These are phyloP conservation scores for Brachionus plicatilis DNA, from an alignment of 1,140 invertebrate genomes.

Conservation along the genomic window DNA sequence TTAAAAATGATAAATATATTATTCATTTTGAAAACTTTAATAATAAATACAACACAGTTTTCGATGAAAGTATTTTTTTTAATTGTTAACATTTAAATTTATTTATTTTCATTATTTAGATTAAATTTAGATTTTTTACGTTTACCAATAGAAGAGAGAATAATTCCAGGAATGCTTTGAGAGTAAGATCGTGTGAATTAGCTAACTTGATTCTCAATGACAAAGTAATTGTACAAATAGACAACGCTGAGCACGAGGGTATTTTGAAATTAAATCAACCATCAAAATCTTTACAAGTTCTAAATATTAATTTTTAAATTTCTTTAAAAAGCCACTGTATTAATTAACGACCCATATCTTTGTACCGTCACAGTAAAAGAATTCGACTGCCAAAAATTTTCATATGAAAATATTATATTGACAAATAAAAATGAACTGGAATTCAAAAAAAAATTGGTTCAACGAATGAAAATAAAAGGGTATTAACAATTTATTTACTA, in stretches of 20 bases:
- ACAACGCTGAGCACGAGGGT: neutral
- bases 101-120: neutral
- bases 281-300: too few relatives aligned
- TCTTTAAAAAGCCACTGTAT: too few relatives aligned
- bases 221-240: too few relatives aligned
- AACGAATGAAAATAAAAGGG: too few relatives aligned
- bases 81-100: neutral
- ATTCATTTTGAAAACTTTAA: constrained; percentile 1
- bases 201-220: neutral
- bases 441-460: too few relatives aligned
- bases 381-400: too few relatives aligned
- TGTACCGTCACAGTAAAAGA: too few relatives aligned
- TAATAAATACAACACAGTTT: neutral
- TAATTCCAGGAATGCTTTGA: neutral
- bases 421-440: too few relatives aligned
- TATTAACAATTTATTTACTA: too few relatives aligned
- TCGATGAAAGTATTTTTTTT: neutral
- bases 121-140: neutral
- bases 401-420: too few relatives aligned
- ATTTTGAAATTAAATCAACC: neutral
- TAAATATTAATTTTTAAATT: too few relatives aligned
- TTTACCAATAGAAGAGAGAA: neutral
- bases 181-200: neutral
- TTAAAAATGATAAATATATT: neutral
- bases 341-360: too few relatives aligned